Percentiles rank a stretch among this genome's conserved stretches.
Evolutionary conservation across 2,113 vertebrate species (phyloP).

Genomic region (Osmerus mordax): DNA sequence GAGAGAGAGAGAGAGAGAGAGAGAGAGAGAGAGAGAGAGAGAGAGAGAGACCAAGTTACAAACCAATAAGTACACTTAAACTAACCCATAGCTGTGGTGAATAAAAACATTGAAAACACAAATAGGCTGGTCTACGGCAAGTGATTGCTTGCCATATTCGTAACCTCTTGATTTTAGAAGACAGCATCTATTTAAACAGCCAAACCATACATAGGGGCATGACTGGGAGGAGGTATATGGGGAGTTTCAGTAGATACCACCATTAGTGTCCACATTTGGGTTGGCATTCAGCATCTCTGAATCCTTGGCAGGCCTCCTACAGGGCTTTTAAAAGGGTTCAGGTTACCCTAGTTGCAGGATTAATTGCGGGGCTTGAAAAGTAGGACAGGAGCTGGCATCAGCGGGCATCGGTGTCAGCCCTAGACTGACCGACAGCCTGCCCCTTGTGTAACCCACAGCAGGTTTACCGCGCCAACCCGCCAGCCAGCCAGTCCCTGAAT

Average conservation of each 20-base stretch:
- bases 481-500: no score
- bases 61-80: no score
- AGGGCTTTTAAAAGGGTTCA: not conserved
- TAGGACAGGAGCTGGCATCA: not conserved
- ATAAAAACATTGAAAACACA: no score
- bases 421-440: slow-evolving; percentile 1
- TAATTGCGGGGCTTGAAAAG: not conserved
- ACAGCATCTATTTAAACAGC: not conserved
- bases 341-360: slow-evolving; percentile 11
- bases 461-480: no score
- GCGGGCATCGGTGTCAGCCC: not conserved
- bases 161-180: not conserved
- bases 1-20: not conserved
- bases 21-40: not conserved
- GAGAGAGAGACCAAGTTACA: not conserved
- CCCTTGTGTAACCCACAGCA: no score
- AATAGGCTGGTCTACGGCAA: no score
- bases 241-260: not conserved
- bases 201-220: no score
- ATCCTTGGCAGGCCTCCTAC: not conserved
- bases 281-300: no score
- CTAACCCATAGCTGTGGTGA: no score
- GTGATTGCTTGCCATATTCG: no score
- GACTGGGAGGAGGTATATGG: not conserved
- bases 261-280: no score